These are phyloP conservation scores for Orientallactaga sibirica DNA, from an alignment of 2,797 vertebrate genomes.

Conservation along the genomic window DNA sequence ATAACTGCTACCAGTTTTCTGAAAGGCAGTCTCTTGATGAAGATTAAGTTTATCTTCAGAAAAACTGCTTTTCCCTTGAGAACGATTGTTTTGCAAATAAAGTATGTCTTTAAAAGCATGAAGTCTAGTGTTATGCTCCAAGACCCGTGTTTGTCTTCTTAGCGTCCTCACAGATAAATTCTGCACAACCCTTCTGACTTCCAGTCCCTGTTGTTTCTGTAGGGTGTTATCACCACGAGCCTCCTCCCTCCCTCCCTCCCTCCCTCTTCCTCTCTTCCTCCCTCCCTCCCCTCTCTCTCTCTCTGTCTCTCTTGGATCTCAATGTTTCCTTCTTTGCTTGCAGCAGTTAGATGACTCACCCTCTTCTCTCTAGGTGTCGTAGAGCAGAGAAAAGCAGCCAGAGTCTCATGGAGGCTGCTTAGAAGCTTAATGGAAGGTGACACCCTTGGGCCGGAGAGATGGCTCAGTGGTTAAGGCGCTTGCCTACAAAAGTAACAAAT, in stretches of 20 bases:
- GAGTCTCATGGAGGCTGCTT: background rate
- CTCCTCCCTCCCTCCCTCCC: background rate
- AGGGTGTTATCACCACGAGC: background rate
- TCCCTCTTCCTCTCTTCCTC: background rate
- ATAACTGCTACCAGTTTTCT: conserved; percentile 11
- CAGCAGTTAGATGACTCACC: background rate
- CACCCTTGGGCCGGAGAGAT: too few relatives aligned
- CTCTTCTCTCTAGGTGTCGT: conserved; percentile 39
- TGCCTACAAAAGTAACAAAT: too few relatives aligned
- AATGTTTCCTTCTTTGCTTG: conserved; percentile 32
- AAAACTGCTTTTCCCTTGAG: conserved; percentile 1
- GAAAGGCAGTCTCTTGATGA: conserved; percentile 53
- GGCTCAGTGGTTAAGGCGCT: too few relatives aligned
- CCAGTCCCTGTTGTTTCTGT: conserved; percentile 12
- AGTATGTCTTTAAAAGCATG: conserved; percentile 18
- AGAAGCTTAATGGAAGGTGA: background rate
- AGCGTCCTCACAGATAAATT: conserved; percentile 9
- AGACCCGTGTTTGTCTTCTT: conserved; percentile 15
- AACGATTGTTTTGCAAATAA: conserved; percentile 47
- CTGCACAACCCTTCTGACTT: background rate
- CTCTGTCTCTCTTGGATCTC: conserved; percentile 15
- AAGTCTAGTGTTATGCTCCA: background rate
- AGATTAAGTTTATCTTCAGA: conserved; percentile 52
- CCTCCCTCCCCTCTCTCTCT: too few relatives aligned
- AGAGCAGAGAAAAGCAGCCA: conserved; percentile 37